Base-by-base conservation (phyloP, 2,888 invertebrate genomes). In the Spialia ferax region DNA sequence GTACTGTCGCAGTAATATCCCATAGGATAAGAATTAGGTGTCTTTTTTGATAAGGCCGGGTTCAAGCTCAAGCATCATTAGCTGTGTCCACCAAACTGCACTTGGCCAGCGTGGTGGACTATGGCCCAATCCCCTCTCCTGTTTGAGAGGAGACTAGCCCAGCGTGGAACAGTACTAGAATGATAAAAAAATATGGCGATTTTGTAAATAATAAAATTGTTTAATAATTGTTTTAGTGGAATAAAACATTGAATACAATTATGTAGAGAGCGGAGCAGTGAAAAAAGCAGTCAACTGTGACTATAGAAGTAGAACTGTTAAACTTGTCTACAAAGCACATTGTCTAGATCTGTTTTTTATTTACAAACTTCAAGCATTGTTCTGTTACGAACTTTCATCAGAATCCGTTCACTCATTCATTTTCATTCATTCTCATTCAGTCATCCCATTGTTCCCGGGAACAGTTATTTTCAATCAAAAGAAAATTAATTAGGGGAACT, bases 401-500 rank as follows among this genome's bases (percentile, higher is more conserved):
- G 26, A 48, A 56, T 48, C 32, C 56, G 22, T 42, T 64, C 63
- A 64, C 56, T 55, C 63, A 63, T 55, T 54, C 63, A 7, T 54
- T 63, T 26, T 42, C 5, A 42, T 42, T 42, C 29, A 29, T 5
- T 22, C 50, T 22, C 50, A 61, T 62, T 63, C 55, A 64, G 52
- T 22, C 56, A n/a, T 57, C 10, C 64, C 23, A 64, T 64, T 63
- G 63, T 63, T 63, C n/a, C 15, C 32, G 45, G 18, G 26, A 63
- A 18, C 29, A 32, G 23, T 56, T 63, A 56, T 63, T 55, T 63
- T 56, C 38, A 57, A 63, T 63, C 63, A 56, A 64, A 57, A 56
- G 56, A 64, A 57, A 42, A 57, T 64, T 57, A 64, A 64, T 64
- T 64, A 64, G 64, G 64, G 23, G 38, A 54, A 64, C 32, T 64